A percentile compares a stretch with the other conserved stretches of the same genome.
Evolutionary conservation across 2,113 vertebrate genomes (phyloP).

Genomic region (Tamias sibiricus): DNA sequence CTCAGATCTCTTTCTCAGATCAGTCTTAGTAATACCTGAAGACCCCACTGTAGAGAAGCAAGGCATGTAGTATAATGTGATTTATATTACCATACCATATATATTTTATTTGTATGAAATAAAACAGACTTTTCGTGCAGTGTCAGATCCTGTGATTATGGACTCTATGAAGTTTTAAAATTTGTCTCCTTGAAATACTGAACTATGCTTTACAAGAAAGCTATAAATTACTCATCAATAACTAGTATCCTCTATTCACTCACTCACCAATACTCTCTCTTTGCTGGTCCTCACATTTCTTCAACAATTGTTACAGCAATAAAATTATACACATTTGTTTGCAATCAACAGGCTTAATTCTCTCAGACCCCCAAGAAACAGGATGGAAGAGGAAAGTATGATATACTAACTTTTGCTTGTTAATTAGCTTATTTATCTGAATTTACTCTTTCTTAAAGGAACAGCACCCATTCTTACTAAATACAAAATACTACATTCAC

Average conservation of each 20-base stretch:
- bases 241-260: not conserved
- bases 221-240: not conserved
- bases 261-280: not conserved
- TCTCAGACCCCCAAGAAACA: not conserved
- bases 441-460: not conserved
- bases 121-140: not conserved
- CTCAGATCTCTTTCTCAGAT: slow-evolving; percentile 30
- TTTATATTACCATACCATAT: not conserved
- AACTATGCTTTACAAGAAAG: not conserved
- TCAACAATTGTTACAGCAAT: not conserved
- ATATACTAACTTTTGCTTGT: not conserved
- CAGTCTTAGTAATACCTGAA: not conserved
- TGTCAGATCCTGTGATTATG: not conserved
- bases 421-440: not conserved
- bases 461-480: not conserved
- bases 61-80: not conserved
- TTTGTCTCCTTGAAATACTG: not conserved
- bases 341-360: not conserved
- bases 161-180: slow-evolving; percentile 3
- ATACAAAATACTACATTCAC: not conserved
- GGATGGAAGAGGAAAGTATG: not conserved
- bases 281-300: not conserved
- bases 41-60: not conserved
- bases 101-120: not conserved
- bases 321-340: not conserved